phyloP scores from a whole-genome alignment of 2,888 invertebrate species.

The Epiblema foenella region DNA sequence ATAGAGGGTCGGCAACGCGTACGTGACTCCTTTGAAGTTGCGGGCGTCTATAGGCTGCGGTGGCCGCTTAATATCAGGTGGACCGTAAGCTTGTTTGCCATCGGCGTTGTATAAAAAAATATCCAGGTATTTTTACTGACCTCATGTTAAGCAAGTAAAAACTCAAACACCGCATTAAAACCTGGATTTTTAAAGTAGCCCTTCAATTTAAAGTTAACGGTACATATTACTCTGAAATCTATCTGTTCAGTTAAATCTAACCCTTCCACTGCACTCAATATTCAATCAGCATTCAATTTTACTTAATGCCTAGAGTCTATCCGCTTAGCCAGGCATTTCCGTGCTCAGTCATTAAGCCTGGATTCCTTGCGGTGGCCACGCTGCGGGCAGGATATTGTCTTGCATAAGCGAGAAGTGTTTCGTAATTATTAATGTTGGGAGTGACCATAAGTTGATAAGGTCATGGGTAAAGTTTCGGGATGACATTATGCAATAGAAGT shows the following conservation, averaged over 20 bases:
- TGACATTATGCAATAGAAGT: background rate
- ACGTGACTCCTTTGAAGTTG: too few species aligned
- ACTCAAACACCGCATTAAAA: too few species aligned
- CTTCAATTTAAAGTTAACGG: too few species aligned
- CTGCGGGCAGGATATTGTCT: constrained; percentile 35
- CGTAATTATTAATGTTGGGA: constrained; percentile 1
- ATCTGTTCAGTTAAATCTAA: background rate
- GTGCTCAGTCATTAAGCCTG: constrained; percentile 74
- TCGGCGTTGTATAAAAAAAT: too few species aligned
- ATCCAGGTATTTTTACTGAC: too few species aligned
- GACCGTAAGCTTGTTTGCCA: too few species aligned
- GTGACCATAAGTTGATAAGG: background rate
- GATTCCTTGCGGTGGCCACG: constrained; percentile 65
- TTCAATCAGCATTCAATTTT: constrained; percentile 28
- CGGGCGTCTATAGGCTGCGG: too few species aligned
- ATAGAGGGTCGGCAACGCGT: too few species aligned
- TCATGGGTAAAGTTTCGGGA: background rate
- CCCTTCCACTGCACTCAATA: constrained; percentile 20
- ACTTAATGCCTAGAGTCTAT: constrained; percentile 25
- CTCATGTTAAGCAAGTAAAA: too few species aligned
- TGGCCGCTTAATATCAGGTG: too few species aligned
- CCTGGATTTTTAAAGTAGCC: too few species aligned
- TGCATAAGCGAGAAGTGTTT: constrained; percentile 16
- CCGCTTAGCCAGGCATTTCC: constrained; percentile 58
- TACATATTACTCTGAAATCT: background rate